A percentile compares a stretch with the other conserved stretches of the same genome.
phyloP scores from a whole-genome alignment of 1,140 invertebrate species.

The Eriosoma lanigerum region DNA sequence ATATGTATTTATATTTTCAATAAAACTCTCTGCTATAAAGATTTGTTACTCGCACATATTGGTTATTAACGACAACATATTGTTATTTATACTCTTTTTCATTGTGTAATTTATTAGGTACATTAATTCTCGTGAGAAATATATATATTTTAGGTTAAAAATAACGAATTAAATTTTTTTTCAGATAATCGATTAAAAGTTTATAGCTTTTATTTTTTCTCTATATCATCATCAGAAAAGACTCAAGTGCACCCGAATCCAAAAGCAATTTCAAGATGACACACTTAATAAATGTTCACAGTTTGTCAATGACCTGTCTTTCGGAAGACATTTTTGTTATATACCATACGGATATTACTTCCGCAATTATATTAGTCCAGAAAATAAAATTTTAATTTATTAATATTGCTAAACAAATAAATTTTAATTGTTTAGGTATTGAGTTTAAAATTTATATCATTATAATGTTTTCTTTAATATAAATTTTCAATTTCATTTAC shows the following conservation, averaged over 20 bases:
- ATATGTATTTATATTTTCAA: conserved; percentile 7
- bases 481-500: too few species aligned
- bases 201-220: neutral
- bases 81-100: conserved; percentile 19
- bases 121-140: conserved; percentile 6
- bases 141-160: neutral
- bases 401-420: too few species aligned
- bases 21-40: neutral
- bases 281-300: conserved; percentile 27
- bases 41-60: conserved; percentile 18
- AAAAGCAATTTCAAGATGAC: conserved; percentile 38
- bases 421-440: too few species aligned
- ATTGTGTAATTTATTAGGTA: conserved; percentile 7
- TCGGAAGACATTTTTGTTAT: neutral
- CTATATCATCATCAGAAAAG: neutral
- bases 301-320: conserved; percentile 25
- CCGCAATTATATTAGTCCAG: neutral
- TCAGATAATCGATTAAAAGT: conserved; percentile 21
- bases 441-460: too few species aligned
- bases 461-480: too few species aligned
- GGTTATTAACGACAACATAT: neutral
- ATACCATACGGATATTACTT: neutral
- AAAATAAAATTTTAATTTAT: neutral
- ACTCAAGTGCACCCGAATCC: neutral
- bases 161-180: conserved; percentile 10